A percentile compares a stretch with the other conserved stretches of the same genome.
phyloP scores from a whole-genome alignment of 2,113 vertebrate genomes.

The Lanius collurio region DNA sequence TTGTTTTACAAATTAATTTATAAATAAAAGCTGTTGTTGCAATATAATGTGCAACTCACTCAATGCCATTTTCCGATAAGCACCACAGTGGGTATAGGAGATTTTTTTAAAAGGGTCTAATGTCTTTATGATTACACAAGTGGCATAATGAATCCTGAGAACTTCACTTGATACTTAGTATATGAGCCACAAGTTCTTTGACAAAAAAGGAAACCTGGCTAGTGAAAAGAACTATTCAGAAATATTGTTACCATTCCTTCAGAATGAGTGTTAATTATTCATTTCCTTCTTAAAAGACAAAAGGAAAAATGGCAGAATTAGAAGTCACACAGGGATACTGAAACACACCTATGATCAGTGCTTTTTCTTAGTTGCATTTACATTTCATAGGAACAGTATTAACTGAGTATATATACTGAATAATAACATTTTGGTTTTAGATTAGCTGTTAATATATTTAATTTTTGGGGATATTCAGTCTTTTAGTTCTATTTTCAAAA shows the following conservation, averaged over 20 bases:
- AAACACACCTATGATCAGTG: not conserved
- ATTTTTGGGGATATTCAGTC: not conserved
- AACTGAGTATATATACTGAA: not conserved
- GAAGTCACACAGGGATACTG: not conserved
- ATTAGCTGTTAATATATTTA: not conserved
- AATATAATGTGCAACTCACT: not conserved
- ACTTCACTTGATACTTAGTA: not conserved
- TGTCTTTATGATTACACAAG: not conserved
- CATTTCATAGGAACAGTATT: not conserved
- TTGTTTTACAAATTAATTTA: not conserved
- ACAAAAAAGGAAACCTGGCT: not conserved
- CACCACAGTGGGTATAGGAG: not conserved
- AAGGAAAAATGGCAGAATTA: not conserved
- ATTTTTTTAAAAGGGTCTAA: not conserved
- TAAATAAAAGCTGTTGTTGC: not conserved
- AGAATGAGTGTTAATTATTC: not conserved
- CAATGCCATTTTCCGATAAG: not conserved
- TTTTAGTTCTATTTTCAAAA: constrained; percentile 37
- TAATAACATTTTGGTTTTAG: not conserved
- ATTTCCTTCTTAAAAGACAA: not conserved
- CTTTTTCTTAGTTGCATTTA: not conserved
- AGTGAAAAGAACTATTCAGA: not conserved
- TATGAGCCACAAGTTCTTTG: not conserved
- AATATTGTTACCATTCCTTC: not conserved
- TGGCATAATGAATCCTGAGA: not conserved